Evolutionary conservation across 2,113 vertebrate genomes (phyloP).

Genomic region (Mesitornis unicolor): DNA sequence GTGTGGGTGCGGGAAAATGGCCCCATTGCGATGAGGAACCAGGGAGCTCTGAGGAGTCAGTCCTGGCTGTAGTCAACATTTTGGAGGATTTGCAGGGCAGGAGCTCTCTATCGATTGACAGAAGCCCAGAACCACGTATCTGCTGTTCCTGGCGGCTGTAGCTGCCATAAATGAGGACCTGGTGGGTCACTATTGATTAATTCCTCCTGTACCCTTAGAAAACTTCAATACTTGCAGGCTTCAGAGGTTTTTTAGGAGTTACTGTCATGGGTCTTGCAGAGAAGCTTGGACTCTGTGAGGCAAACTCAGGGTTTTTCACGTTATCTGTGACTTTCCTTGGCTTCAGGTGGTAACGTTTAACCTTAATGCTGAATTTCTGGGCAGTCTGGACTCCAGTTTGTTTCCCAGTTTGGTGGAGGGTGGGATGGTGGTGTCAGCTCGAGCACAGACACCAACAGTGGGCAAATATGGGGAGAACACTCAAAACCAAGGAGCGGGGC

Average conservation of each 20-base stretch:
- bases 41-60: neutral
- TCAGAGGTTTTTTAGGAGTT: neutral
- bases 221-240: neutral
- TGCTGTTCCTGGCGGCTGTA: neutral
- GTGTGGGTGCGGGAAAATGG: neutral
- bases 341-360: neutral
- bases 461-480: too few species aligned
- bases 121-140: neutral
- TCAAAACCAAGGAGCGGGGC: neutral
- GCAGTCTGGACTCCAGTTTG: rapidly evolving
- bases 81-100: neutral
- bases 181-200: rapidly evolving
- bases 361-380: neutral
- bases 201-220: neutral
- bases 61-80: neutral
- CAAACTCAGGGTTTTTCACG: neutral
- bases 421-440: neutral
- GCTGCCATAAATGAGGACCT: neutral
- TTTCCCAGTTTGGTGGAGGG: neutral
- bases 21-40: rapidly evolving
- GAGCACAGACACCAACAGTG: too few species aligned
- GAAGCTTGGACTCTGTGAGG: rapidly evolving
- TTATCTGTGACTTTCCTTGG: neutral
- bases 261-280: rapidly evolving
- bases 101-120: neutral